These are phyloP conservation scores for Trachelus iudaicus DNA, from an alignment of 2,888 invertebrate species.

Conservation along the genomic window DNA sequence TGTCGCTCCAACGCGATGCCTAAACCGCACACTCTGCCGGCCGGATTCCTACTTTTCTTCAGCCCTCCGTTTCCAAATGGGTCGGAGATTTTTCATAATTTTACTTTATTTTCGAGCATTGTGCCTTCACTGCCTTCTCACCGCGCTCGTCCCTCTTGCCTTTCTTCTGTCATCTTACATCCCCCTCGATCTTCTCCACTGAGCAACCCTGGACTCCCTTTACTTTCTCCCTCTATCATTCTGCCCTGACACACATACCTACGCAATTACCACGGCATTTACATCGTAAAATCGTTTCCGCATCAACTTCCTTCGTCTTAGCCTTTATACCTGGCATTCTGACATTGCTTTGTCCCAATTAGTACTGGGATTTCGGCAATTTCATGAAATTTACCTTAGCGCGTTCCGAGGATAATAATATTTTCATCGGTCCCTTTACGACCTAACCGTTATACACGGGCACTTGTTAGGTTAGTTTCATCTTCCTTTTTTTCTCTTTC, in stretches of 20 bases:
- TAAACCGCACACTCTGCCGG: background rate
- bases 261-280: background rate
- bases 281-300: background rate
- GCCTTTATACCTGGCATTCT: background rate
- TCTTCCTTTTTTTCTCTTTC: background rate
- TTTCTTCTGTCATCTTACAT: background rate
- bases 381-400: background rate
- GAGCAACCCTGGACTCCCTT: background rate
- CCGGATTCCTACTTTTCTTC: background rate
- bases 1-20: background rate
- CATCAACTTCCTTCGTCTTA: background rate
- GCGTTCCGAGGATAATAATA: background rate
- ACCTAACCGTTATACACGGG: background rate
- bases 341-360: background rate
- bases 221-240: slow-evolving; percentile 3
- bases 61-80: background rate
- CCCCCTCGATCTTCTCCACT: background rate
- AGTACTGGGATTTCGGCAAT: background rate
- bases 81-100: background rate
- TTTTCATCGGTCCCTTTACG: background rate
- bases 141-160: background rate
- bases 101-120: background rate
- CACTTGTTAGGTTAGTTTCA: background rate
- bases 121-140: background rate
- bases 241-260: background rate